Evolutionary conservation across 2,888 invertebrate species (phyloP), one percentile per base, ranked within the genome.

Genomic region (Athalia rosae): DNA sequence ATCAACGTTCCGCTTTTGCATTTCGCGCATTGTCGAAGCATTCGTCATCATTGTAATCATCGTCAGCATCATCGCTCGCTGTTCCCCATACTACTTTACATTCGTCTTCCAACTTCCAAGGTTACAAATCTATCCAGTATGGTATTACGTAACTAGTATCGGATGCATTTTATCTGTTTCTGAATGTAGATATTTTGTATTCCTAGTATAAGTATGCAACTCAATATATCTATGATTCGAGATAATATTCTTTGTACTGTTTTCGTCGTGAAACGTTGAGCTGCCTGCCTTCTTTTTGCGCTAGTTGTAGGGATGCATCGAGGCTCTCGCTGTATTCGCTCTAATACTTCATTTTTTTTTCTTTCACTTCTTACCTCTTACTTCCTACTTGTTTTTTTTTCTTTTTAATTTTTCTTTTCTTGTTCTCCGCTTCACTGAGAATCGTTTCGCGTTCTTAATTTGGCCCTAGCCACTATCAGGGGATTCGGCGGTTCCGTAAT

Each of bases 401-500:
- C 77, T 58, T 67, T 59, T 67, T 76, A n/a, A 45, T 62, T 73
- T 67, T 53, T 67, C 50, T 15, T 53, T 53, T 53, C 53, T 53
- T 53, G 53, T 28, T 28, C 28, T 28, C 4, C 48, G 13, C 48
- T 81, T 88, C 86, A 89, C 80, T 89, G 89, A 0, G 89, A 89
- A 80, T 89, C 89, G 59, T 84, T 87, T 81, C 88, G 88, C 59
- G 88, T 84, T 79, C 89, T 84, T 81, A 90, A 84, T 79, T 87
- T 90, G 77, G 89, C 89, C 81, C 89, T 87, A 64, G 89, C 89
- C 4, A 87, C 87, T 56, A 84, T 84, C 78, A 89, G 78, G 8
- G 87, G 88, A 81, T 90, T 86, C 77, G 82, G 88, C 64, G 86
- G 85, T 48, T 87, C 86, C 58, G 86, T 86, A 59, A 43, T 80